These are phyloP conservation scores for Gobio gobio DNA, from an alignment of 2,113 vertebrate genomes.

Conservation along the genomic window DNA sequence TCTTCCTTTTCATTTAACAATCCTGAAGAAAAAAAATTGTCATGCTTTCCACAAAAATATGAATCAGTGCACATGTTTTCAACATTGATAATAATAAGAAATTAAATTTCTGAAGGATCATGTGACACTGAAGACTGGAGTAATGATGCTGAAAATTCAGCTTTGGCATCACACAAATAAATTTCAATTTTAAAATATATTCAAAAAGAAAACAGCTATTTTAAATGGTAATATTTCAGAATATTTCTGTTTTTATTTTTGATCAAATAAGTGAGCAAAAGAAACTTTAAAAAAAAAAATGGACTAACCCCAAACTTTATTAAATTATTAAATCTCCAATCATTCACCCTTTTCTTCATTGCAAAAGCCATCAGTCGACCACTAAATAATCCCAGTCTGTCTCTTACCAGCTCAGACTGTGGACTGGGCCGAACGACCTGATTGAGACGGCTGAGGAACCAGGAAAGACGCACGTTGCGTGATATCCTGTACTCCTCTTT, in stretches of 20 bases:
- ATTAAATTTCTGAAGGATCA: background rate
- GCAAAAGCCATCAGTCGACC: background rate
- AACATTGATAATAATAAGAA: too few species aligned
- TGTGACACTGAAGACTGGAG: background rate
- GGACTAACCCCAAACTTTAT: background rate
- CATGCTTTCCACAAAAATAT: background rate
- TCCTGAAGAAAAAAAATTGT: background rate
- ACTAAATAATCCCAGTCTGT: background rate
- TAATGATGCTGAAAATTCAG: background rate
- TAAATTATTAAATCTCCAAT: background rate
- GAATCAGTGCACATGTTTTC: background rate
- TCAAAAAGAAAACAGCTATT: background rate
- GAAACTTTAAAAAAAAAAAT: background rate
- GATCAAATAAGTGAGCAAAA: background rate
- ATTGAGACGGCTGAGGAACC: slow-evolving; percentile 92
- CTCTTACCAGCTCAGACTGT: slow-evolving; percentile 85
- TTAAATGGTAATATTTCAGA: background rate
- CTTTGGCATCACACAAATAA: background rate
- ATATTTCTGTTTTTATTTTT: background rate
- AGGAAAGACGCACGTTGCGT: slow-evolving; percentile 93
- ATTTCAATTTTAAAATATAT: background rate
- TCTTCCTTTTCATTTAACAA: background rate
- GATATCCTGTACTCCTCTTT: slow-evolving; percentile 96
- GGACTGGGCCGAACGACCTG: slow-evolving; percentile 87
- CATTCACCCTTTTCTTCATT: background rate